phyloP scores from a whole-genome alignment of 23 tunicate genomes.

The Diplosoma virens region DNA sequence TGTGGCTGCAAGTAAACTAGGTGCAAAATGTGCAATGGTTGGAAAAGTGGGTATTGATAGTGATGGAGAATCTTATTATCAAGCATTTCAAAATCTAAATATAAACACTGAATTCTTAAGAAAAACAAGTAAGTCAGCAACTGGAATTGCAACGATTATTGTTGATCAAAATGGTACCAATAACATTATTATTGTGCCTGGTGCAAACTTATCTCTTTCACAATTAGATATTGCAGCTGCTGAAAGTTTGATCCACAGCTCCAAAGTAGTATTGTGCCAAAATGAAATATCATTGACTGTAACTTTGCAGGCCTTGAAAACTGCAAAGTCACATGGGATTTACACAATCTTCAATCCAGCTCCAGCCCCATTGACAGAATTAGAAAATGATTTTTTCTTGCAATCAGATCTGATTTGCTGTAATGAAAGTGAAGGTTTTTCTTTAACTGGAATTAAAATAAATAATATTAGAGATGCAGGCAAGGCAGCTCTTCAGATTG shows the following conservation, averaged over 20 bases:
- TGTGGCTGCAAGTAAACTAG: conserved; percentile 86
- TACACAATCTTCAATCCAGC: conserved; percentile 80
- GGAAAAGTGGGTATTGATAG: conserved; percentile 77
- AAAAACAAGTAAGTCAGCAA: conserved; percentile 32
- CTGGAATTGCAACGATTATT: conserved; percentile 87
- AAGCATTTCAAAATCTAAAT: conserved; percentile 41
- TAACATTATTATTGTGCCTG: conserved; percentile 63
- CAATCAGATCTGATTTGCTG: conserved; percentile 68
- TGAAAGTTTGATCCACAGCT: background rate
- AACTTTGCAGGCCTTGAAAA: conserved; percentile 51
- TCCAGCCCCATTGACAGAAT: conserved; percentile 54
- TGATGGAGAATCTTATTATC: conserved; percentile 55
- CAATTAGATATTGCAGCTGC: conserved; percentile 40
- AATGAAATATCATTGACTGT: conserved; percentile 45
- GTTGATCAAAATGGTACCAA: conserved; percentile 69
- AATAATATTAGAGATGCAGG: conserved; percentile 39
- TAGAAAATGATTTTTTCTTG: conserved; percentile 35
- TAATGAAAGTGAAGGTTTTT: conserved; percentile 71
- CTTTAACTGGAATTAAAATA: conserved; percentile 57
- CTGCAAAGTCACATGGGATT: conserved; percentile 40
- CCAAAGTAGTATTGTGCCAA: conserved; percentile 78
- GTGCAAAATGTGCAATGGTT: conserved; percentile 67
- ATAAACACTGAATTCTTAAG: conserved; percentile 36
- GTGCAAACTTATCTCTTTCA: conserved; percentile 69
- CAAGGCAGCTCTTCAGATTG: conserved; percentile 35